Evolutionary conservation across 35 echinoderm and acorn worm species (phyloP).

Genomic region (Lytechinus pictus): DNA sequence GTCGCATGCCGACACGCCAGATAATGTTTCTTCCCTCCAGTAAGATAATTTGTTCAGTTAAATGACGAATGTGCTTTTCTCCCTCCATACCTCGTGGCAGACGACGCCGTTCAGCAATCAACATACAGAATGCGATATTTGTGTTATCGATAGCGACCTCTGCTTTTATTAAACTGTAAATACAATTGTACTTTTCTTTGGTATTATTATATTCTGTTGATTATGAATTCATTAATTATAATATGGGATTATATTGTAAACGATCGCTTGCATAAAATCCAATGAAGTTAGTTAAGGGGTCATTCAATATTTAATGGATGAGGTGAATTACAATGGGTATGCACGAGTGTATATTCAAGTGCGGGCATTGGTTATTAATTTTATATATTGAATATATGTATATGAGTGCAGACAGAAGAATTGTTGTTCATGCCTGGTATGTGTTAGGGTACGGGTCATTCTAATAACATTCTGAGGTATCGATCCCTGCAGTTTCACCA

Average conservation of each 20-base stretch:
- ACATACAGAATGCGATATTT: neutral
- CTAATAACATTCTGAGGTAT: conserved; percentile 4
- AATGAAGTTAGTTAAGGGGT: no score
- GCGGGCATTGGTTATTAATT: no score
- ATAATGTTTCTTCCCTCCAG: conserved; percentile 36
- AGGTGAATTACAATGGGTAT: no score
- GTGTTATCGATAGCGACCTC: neutral
- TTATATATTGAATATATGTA: neutral
- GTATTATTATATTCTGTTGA: neutral
- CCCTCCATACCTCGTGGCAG: neutral
- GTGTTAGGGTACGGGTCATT: neutral
- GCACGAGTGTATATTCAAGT: no score
- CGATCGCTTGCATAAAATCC: no score
- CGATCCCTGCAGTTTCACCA: neutral
- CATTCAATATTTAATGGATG: no score
- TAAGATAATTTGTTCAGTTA: conserved; percentile 37
- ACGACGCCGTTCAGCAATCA: neutral
- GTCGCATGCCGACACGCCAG: conserved; percentile 29
- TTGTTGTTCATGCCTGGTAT: neutral
- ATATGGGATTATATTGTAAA: no score
- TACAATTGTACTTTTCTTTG: neutral
- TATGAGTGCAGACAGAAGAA: neutral
- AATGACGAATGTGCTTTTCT: conserved; percentile 27
- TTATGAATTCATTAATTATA: no score
- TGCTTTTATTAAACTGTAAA: neutral